These are phyloP conservation scores for Chromis chromis DNA, from an alignment of 2,797 vertebrate genomes.

Conservation along the genomic window DNA sequence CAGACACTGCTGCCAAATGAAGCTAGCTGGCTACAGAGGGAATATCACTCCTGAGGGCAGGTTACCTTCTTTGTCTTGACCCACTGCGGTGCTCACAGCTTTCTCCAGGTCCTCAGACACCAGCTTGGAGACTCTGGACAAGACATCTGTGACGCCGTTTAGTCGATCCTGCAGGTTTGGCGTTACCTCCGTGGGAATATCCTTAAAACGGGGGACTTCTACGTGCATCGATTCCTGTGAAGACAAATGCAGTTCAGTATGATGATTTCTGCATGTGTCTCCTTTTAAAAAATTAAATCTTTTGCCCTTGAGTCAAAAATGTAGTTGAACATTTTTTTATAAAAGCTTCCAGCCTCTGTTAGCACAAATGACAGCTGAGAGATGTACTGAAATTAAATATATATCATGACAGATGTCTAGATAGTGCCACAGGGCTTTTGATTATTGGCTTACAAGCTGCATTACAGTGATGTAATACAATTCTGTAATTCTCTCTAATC, in stretches of 20 bases:
- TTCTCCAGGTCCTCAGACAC: constrained; percentile 85
- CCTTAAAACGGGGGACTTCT: constrained; percentile 76
- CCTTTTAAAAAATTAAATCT: neutral
- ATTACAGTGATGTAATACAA: neutral
- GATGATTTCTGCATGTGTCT: no score
- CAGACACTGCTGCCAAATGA: neutral
- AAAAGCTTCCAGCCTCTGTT: neutral
- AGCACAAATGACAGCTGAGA: neutral
- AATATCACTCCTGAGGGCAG: rapidly evolving
- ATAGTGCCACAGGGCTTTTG: neutral
- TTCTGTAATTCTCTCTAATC: no score
- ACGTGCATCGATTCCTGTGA: constrained; percentile 79
- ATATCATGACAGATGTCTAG: neutral
- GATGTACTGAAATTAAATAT: neutral
- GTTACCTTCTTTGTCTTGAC: constrained; percentile 81
- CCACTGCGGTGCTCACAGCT: constrained; percentile 76
- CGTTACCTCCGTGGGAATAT: constrained; percentile 72
- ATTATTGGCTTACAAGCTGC: neutral
- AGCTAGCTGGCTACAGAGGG: rapidly evolving
- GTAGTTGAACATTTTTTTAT: neutral
- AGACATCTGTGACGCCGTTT: constrained; percentile 77
- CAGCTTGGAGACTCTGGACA: constrained; percentile 84
- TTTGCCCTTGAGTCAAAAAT: neutral
- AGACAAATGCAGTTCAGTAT: neutral
- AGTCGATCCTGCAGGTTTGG: constrained; percentile 79